These are phyloP conservation scores for Crypturellus undulatus DNA, from an alignment of 2,113 vertebrate genomes.

Conservation along the genomic window DNA sequence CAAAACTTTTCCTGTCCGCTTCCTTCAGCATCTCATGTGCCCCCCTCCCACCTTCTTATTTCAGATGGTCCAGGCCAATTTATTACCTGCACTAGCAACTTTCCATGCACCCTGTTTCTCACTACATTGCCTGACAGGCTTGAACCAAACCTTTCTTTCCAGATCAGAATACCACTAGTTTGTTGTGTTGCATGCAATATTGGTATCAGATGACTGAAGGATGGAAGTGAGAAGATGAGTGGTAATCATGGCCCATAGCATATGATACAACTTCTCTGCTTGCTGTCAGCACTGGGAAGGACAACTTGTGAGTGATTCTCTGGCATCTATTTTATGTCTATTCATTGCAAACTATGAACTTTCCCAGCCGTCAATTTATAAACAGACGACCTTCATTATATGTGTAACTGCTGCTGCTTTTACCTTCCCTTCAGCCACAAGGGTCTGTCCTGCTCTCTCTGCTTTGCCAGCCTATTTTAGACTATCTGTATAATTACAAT, in stretches of 20 bases:
- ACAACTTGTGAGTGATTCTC: neutral
- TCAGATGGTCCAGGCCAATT: neutral
- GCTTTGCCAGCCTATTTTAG: neutral
- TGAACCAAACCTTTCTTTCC: neutral
- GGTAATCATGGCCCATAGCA: neutral
- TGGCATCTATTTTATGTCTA: neutral
- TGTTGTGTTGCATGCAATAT: fast-evolving
- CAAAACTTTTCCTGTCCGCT: neutral
- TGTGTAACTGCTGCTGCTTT: neutral
- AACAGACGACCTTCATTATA: neutral
- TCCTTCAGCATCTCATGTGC: neutral
- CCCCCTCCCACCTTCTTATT: neutral
- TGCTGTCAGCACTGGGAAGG: neutral
- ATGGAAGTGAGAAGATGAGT: neutral
- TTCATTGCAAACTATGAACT: neutral
- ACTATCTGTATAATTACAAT: neutral
- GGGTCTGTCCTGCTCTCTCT: neutral
- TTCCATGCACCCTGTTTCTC: neutral
- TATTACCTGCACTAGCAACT: fast-evolving
- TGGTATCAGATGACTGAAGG: neutral
- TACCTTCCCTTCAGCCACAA: neutral
- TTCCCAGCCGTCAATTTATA: neutral
- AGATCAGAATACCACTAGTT: neutral
- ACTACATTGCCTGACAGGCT: neutral
- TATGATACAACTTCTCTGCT: neutral